Conservation (phyloP, 2,113 vertebrate species). For the Phyllostomus hastatus region DNA sequence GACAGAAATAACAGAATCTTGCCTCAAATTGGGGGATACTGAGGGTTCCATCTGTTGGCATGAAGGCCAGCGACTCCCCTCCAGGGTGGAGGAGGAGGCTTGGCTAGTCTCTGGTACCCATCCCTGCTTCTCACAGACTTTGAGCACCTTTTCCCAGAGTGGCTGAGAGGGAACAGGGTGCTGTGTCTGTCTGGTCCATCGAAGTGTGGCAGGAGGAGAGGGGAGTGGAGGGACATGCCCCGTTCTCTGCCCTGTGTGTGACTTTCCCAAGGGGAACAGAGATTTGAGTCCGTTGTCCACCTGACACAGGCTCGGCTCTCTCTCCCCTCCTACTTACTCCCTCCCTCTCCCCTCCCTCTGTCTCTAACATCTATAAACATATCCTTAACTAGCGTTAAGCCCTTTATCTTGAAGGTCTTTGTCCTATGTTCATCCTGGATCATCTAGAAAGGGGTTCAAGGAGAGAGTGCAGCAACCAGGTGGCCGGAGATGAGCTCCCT, state of each 20-base stretch:
- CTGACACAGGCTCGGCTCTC: neutral
- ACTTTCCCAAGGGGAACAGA: neutral
- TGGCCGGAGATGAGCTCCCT: neutral
- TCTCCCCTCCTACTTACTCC: too few relatives aligned
- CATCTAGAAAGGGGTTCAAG: neutral
- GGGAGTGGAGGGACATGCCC: rapidly evolving
- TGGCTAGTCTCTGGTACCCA: neutral
- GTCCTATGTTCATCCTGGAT: neutral
- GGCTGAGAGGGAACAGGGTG: neutral
- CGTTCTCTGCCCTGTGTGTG: neutral
- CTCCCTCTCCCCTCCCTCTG: too few relatives aligned
- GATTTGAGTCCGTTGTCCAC: neutral
- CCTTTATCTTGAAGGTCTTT: neutral
- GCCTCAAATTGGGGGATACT: neutral
- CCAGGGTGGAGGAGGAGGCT: neutral
- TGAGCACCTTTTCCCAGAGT: neutral
- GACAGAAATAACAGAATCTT: neutral
- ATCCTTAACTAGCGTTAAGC: neutral
- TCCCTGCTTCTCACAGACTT: neutral
- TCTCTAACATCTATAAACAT: too few relatives aligned
- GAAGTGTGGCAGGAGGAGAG: neutral
- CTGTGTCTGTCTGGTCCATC: neutral
- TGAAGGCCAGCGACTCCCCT: neutral
- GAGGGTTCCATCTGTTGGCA: neutral
- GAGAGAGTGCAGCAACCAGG: neutral